A percentile compares a stretch with the other conserved stretches of the same genome.
phyloP scores from a whole-genome alignment of 2,797 vertebrate species.

The Danio albolineatus region DNA sequence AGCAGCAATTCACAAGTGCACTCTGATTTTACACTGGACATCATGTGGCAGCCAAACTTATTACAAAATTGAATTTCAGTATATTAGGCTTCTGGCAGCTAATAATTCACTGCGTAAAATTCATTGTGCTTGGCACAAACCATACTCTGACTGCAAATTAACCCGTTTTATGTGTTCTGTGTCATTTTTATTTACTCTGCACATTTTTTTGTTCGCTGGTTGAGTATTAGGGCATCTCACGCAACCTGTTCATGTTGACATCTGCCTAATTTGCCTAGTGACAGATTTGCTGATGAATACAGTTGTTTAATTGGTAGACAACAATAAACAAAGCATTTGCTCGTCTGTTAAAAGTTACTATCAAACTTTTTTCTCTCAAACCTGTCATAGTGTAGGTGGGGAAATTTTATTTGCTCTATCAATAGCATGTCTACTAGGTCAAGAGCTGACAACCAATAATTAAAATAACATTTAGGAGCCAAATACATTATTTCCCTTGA shows the following conservation, averaged over 20 bases:
- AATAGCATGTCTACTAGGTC: neutral
- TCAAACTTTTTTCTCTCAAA: neutral
- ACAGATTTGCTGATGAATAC: conserved; percentile 1
- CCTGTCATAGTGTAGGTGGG: conserved; percentile 36
- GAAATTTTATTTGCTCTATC: conserved; percentile 28
- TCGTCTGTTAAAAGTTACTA: neutral
- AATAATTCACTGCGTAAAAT: neutral
- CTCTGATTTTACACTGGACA: neutral
- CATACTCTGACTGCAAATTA: neutral
- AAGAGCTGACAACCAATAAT: neutral
- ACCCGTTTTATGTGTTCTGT: neutral
- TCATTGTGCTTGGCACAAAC: neutral
- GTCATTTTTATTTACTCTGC: neutral
- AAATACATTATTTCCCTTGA: neutral
- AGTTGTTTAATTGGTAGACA: neutral
- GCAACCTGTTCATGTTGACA: neutral
- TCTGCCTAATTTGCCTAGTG: conserved; percentile 2
- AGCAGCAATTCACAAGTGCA: neutral
- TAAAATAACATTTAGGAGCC: neutral
- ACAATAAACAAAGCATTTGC: too few relatives aligned
- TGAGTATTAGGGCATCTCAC: neutral
- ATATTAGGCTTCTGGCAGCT: neutral
- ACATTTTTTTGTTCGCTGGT: neutral
- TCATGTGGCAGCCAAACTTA: neutral
- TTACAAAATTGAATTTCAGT: neutral